phyloP scores from a whole-genome alignment of 2,888 invertebrate genomes.

The Spialia ferax region DNA sequence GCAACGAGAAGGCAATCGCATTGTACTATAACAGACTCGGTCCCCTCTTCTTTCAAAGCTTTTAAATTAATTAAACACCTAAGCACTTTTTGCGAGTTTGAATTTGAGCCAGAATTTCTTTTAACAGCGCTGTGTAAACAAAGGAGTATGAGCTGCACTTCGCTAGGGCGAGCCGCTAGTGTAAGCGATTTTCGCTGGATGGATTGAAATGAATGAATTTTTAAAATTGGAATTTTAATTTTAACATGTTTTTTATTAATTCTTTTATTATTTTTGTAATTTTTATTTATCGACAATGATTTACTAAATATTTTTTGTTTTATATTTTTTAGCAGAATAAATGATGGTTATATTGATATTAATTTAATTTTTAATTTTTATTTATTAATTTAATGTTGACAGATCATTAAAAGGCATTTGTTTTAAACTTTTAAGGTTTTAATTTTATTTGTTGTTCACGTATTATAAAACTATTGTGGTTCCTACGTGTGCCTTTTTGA shows the following conservation, averaged over 20 bases:
- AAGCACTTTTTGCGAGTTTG: slow-evolving; percentile 59
- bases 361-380: too few relatives aligned
- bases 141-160: slow-evolving; percentile 44
- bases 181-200: slow-evolving; percentile 31
- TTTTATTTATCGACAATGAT: background rate
- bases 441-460: too few relatives aligned
- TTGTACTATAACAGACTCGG: slow-evolving; percentile 50
- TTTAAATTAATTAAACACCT: slow-evolving; percentile 79
- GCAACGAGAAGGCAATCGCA: slow-evolving; percentile 50
- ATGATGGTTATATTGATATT: too few relatives aligned
- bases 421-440: too few relatives aligned
- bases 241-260: background rate
- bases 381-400: too few relatives aligned
- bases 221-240: slow-evolving; percentile 10
- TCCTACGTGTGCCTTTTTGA: too few relatives aligned
- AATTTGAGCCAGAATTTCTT: slow-evolving; percentile 59
- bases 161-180: slow-evolving; percentile 33
- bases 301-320: too few relatives aligned
- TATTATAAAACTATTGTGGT: too few relatives aligned
- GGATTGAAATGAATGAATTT: too few relatives aligned
- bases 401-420: too few relatives aligned
- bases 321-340: too few relatives aligned
- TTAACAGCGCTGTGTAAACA: slow-evolving; percentile 53
- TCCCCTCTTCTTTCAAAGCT: slow-evolving; percentile 58
- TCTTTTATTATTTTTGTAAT: background rate